These are phyloP conservation scores for Pangasius djambal DNA, from an alignment of 2,797 vertebrate genomes.

Conservation along the genomic window DNA sequence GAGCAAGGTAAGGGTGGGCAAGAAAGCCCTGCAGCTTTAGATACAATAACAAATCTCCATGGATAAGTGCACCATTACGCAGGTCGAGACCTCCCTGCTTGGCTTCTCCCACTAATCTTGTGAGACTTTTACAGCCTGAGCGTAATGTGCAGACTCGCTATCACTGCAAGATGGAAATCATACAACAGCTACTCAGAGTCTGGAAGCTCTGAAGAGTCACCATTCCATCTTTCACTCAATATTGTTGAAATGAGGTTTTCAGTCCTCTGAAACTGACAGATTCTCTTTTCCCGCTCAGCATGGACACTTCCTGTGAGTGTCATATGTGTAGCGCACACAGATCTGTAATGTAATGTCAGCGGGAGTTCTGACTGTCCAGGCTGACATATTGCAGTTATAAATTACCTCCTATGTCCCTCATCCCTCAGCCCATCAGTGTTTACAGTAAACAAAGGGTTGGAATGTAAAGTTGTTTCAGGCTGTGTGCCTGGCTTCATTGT, in stretches of 20 bases:
- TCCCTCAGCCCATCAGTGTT: constrained; percentile 58
- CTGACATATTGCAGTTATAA: constrained; percentile 45
- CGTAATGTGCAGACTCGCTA: constrained; percentile 40
- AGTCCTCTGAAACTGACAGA: not conserved
- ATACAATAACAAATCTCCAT: constrained; percentile 57
- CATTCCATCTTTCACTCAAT: not conserved
- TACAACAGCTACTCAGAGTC: constrained; percentile 26
- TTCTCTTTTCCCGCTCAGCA: constrained; percentile 26
- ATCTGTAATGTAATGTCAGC: constrained; percentile 44
- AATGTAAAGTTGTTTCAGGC: constrained; percentile 64
- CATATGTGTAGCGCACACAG: constrained; percentile 6
- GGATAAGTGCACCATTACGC: constrained; percentile 44
- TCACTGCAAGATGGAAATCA: constrained; percentile 47
- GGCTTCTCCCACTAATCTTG: constrained; percentile 49
- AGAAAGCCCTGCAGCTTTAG: constrained; percentile 46
- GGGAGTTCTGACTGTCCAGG: constrained; percentile 23
- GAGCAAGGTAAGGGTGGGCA: constrained; percentile 6
- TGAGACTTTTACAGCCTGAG: constrained; percentile 53
- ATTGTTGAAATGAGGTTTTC: constrained; percentile 3
- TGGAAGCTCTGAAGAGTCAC: not conserved
- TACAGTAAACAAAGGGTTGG: constrained; percentile 70
- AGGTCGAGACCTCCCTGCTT: constrained; percentile 40
- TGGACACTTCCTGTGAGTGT: constrained; percentile 32
- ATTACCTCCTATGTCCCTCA: constrained; percentile 46
- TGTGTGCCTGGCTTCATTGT: constrained; percentile 42